Evolutionary conservation across 2,113 vertebrate species (phyloP).

Genomic region (Amazona vittata): DNA sequence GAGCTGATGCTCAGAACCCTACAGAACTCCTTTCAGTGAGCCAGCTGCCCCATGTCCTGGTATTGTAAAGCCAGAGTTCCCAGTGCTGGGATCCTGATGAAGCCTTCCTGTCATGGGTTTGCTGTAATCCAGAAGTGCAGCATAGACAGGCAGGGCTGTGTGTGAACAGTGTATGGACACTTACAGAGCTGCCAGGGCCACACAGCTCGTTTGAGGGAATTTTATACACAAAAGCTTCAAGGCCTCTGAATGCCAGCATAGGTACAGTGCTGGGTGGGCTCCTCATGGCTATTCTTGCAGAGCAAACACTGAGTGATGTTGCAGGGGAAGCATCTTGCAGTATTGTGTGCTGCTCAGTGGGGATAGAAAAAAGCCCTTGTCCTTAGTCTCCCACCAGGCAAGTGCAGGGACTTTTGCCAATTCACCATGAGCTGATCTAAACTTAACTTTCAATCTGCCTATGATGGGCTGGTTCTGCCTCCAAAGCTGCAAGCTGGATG

Average conservation of each 20-base stretch:
- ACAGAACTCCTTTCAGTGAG: neutral
- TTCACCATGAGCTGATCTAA: neutral
- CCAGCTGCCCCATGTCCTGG: neutral
- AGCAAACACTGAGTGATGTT: neutral
- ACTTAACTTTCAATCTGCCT: neutral
- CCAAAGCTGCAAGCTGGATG: neutral
- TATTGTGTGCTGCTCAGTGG: neutral
- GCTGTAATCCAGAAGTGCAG: neutral
- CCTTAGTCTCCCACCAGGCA: neutral
- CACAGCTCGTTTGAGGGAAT: neutral
- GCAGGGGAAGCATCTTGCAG: neutral
- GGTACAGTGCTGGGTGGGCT: neutral
- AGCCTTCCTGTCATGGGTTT: neutral
- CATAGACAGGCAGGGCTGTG: neutral
- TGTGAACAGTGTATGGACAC: neutral
- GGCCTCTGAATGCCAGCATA: neutral
- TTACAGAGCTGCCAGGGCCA: neutral
- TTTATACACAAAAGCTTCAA: neutral
- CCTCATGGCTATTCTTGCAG: neutral
- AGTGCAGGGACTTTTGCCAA: neutral
- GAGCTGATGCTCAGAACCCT: neutral
- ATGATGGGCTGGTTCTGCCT: neutral
- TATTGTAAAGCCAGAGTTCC: neutral
- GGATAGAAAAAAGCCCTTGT: neutral
- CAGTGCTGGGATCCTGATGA: neutral